Base-by-base conservation (phyloP, 2,888 invertebrate species). In the Lasioglossum zephyrum region DNA sequence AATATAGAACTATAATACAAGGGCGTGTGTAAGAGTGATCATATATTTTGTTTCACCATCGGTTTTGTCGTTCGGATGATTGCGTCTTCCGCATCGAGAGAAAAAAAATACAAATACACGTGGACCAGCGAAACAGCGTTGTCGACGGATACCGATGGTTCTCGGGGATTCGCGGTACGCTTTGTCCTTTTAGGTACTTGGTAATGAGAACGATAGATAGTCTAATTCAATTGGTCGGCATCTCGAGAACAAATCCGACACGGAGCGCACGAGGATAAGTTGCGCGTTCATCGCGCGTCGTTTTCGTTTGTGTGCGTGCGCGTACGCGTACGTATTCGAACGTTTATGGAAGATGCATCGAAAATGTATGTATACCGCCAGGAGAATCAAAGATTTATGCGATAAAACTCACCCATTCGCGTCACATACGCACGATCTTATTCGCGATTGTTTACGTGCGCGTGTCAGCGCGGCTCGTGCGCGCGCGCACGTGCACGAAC, bases 1-100 rank as follows among this genome's bases (percentile, higher is more conserved):
- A 93, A 91, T 87, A 90, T 84, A 88, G 91, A 93, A 85, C 90
- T 93, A 93, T 94, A 93, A 93, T 93, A 93, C 93, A 93, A 92
- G 90, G 88, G 90, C 84, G 83, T 87, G 77, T 87, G 77, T 81
- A 78, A 82, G 70, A 72, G 82, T 80, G 84, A 70, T n/a, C 41
- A 41, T 80, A 39, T 31, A 36, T 74, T 74, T 36, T 76, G 36
- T 63, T 73, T 73, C 77, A 47, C 39, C 44, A 36, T 76, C 44
- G 44, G 18, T 36, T 26, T 49, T n/a, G 47, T 16, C 36, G 5
- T 41, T 53, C 69, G 75, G 47, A 76, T 44, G 49, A 22, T 60
- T 63, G 73, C 79, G 36, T 53, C 9, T n/a, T 82, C 41, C 66
- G 36, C 81, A 44, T 81, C 70, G 74, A 63, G 53, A 47, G 75